Evolutionary conservation across 2,888 invertebrate species (phyloP), one percentile per base, ranked within the genome.

Genomic region (Caenorhabditis zanzibari): DNA sequence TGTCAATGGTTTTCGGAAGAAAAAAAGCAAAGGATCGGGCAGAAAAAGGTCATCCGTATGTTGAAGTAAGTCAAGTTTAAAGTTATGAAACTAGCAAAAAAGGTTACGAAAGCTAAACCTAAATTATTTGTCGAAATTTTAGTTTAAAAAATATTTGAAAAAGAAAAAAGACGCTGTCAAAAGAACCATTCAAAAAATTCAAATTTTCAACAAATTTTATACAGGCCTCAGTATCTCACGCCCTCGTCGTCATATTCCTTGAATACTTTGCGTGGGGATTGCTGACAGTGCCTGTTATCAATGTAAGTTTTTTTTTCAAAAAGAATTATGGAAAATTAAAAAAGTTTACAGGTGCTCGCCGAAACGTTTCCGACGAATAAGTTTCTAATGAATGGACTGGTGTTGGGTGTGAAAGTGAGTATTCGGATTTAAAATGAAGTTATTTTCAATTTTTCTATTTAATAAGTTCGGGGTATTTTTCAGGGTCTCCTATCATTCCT

Each of bases 251-350:
- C 92, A 99, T 99, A 94, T 99, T 99, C 94, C 94, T 99, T 94
- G 99, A 99, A 94, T 99, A 98, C 94, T 99, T 99, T 94, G 97
- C 98, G 89, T 99, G 99, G 98, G 99, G 99, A 73, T 95, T 99
- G 89, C 95, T 99, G 88, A 99, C 98, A 86, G 96, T 97, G 95
- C 98, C 99, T 81, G 96, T 98, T 92, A 99, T 99, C 94, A 94
- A 95, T 88, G 95, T 95, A 93, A 94, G 94, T 93, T 72, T 24
- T 49, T 38, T 32, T 19, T 12, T 38, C 14, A 0, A 26, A 24
- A 52, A 24, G n/a, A 32, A 32, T 32, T 7, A 74, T 58, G 22
- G 22, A 32, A 58, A 54, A 12, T 26, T 9, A 12, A 22, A 44
- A 19, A n/a, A 47, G 16, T 63, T 74, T 85, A 22, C 92, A 95